Percentiles rank a stretch among this genome's conserved stretches.
These are phyloP conservation scores for Coilia nasus DNA, from an alignment of 2,797 vertebrate genomes.

Conservation along the genomic window DNA sequence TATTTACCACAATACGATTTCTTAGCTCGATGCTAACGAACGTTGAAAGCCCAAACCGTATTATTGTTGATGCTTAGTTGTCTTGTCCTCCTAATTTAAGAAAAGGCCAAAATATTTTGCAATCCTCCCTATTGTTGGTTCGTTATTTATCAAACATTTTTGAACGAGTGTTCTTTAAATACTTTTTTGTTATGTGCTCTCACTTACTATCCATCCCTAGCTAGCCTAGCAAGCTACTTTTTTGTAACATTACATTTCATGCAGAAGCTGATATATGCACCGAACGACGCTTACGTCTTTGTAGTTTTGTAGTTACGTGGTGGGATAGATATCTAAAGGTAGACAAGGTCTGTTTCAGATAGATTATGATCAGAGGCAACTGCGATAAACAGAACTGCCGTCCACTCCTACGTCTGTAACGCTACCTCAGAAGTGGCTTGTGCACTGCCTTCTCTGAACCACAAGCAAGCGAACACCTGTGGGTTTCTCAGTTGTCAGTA, in stretches of 20 bases:
- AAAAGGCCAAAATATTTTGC: slow-evolving; percentile 36
- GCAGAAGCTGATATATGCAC: background rate
- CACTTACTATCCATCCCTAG: slow-evolving; percentile 21
- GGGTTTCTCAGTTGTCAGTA: background rate
- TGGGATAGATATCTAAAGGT: background rate
- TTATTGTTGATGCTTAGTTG: slow-evolving; percentile 79
- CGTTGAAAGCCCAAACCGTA: slow-evolving; percentile 64
- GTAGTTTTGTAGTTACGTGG: background rate
- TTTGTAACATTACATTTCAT: slow-evolving; percentile 5
- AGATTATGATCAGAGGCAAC: background rate
- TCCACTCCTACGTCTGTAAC: background rate
- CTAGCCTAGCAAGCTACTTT: slow-evolving; percentile 23
- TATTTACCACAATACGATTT: slow-evolving; percentile 24
- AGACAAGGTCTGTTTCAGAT: background rate
- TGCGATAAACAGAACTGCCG: background rate
- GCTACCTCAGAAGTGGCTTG: background rate
- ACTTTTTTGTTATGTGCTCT: slow-evolving; percentile 44
- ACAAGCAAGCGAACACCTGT: slow-evolving; percentile 14
- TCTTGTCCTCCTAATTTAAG: slow-evolving; percentile 50
- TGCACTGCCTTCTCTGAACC: background rate
- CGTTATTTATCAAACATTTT: background rate
- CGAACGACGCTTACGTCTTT: background rate
- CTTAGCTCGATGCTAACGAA: slow-evolving; percentile 21
- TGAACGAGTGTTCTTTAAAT: background rate
- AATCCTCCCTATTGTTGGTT: background rate